Evolutionary conservation across 1,140 invertebrate genomes (phyloP).

Genomic region (Penaeus indicus): DNA sequence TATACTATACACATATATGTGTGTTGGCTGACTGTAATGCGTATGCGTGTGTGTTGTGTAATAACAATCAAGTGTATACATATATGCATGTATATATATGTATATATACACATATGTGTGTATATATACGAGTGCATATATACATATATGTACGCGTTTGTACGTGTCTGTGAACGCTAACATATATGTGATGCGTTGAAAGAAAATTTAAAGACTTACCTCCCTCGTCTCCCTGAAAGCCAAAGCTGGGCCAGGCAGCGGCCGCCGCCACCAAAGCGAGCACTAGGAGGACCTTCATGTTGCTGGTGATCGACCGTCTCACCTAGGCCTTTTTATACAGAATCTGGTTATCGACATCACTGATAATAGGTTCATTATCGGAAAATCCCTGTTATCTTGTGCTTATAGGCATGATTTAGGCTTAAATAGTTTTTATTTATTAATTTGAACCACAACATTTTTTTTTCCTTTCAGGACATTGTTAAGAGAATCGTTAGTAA

Average conservation of each 20-base stretch:
- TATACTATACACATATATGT: too few relatives aligned
- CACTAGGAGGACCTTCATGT: slow-evolving; percentile 89
- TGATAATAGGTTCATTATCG: neutral
- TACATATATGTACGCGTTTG: neutral
- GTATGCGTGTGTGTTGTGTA: too few relatives aligned
- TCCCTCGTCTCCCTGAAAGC: neutral
- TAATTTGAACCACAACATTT: neutral
- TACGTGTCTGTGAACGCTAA: neutral
- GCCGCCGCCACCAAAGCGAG: slow-evolving; percentile 85
- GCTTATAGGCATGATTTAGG: neutral
- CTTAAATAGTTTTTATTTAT: neutral
- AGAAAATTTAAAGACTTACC: neutral
- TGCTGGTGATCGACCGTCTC: slow-evolving; percentile 94
- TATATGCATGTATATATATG: neutral
- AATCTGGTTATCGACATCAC: neutral
- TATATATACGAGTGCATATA: too few relatives aligned
- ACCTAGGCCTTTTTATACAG: slow-evolving; percentile 86
- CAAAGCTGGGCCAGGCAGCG: slow-evolving; percentile 72
- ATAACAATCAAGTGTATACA: too few relatives aligned
- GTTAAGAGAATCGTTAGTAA: too few relatives aligned
- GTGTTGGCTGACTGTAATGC: too few relatives aligned
- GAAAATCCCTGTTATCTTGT: neutral
- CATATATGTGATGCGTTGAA: too few relatives aligned
- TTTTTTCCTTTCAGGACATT: neutral
- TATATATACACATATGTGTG: too few relatives aligned